A percentile compares a stretch with the other conserved stretches of the same genome.
These are phyloP conservation scores for Laothoe populi DNA, from an alignment of 2,888 invertebrate genomes.

Conservation along the genomic window DNA sequence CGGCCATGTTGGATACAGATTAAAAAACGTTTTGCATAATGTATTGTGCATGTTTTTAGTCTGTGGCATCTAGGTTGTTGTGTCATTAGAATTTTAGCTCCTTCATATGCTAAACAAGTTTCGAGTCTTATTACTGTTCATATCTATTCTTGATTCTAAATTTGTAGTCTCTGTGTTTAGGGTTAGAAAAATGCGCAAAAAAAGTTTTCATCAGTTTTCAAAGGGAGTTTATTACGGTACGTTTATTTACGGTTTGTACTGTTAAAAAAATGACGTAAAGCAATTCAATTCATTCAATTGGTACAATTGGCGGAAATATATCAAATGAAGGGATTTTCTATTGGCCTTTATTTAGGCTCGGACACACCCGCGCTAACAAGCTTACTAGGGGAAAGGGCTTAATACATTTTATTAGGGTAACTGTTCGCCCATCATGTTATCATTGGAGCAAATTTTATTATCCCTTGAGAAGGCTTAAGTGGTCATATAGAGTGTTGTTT, in stretches of 20 bases:
- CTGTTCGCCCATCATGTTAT: slow-evolving; percentile 2
- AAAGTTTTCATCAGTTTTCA: too few relatives aligned
- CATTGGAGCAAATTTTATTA: not conserved
- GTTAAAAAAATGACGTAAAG: too few relatives aligned
- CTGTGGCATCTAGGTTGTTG: not conserved
- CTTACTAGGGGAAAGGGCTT: not conserved
- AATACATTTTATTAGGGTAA: slow-evolving; percentile 4
- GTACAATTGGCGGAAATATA: too few relatives aligned
- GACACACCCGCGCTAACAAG: slow-evolving; percentile 1
- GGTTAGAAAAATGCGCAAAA: too few relatives aligned
- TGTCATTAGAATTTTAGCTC: not conserved
- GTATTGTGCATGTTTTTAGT: slow-evolving; percentile 10
- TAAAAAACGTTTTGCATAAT: slow-evolving; percentile 13
- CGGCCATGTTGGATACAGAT: slow-evolving; percentile 19
- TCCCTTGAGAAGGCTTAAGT: slow-evolving; percentile 5
- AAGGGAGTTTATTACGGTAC: too few relatives aligned
- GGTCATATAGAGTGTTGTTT: not conserved
- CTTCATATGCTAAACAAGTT: too few relatives aligned
- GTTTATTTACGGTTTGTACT: too few relatives aligned
- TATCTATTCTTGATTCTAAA: too few relatives aligned
- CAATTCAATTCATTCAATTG: too few relatives aligned
- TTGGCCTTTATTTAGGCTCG: not conserved
- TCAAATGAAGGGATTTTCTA: not conserved
- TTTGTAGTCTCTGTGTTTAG: too few relatives aligned
- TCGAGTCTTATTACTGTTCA: not conserved